Evolutionary conservation across 2,113 vertebrate species (phyloP), one percentile per base, ranked within the genome.

Genomic region (Indicator maculatus): DNA sequence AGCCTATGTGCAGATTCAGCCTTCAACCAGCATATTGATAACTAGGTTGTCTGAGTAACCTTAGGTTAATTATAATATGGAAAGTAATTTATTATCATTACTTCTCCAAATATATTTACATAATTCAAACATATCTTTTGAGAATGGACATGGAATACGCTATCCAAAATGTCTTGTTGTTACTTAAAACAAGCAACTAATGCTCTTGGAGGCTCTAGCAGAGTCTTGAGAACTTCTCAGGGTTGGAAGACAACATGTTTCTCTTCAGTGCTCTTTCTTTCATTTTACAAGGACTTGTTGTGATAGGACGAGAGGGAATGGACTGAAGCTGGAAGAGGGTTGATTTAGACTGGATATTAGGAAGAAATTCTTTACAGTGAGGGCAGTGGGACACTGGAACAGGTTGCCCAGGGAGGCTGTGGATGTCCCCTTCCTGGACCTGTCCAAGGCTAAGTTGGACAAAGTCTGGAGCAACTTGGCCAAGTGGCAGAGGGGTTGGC

Each of bases 31-130:
- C 55, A 79, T 72, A 78, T 52, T 93, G 86, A 71, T 87, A 92
- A 44, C 64, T 64, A 75, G 61, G 93, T 92, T 95, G 76, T 79
- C 86, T 85, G 78, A 94, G 79, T 90, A 92, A 95, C 76, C 59
- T 91, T 91, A 78, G 60, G 72, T 47, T 88, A 77, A 69, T 61
- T 55, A 66, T 33, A 83, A 65, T 71, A 47, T 12, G 84, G 53
- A 86, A 89, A 53, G 55, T 27, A 66, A 80, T 86, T 69, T 61
- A 79, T 86, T 94, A 61, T 64, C 78, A 82, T 38, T 71, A 73
- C 45, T 79, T 28, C 45, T 10, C 8, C 53, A 81, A 80, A 64
- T 15, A 47, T 11, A 38, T 89, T 83, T 36, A 59, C 28, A 13
- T 64, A 47, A 64, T 83, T 93, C 69, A 33, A 3, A n/a, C 13